Base-by-base conservation (phyloP, 2,113 vertebrate species). In the Peromyscus leucopus region DNA sequence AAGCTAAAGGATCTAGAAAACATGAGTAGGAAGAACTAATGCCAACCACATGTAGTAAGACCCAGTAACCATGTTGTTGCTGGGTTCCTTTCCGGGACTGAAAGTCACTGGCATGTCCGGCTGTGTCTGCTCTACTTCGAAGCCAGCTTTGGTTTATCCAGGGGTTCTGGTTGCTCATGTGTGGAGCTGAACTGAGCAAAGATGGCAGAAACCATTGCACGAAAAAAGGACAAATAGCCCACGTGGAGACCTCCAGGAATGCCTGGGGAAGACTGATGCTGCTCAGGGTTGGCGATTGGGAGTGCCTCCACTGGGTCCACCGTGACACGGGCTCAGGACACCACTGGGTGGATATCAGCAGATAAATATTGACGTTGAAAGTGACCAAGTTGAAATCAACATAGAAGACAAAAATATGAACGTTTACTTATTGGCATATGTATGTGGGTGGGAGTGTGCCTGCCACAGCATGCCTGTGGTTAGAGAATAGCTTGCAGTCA, bases 61-160 rank as follows among this genome's bases (percentile, higher is more conserved):
- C 42, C 42, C 42, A 42, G 42, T 42, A 42, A 42, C 42, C 42
- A 42, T 42, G 42, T 21, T 22, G 74, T 88, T 63, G 6, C 16
- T 89, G 63, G 82, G 15, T 67, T 82, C 61, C 16, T 92, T 72
- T 84, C 7, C 61, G 71, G 74, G 65, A 88, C 2, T 28, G 36
- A 72, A 33, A 96, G 16, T 67, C 46, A n/a, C 0, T 78, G 28
- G 1, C 75, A 0, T 75, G 19, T 82, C n/a, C 31, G 95, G 5
- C 26, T 84, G 36, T 72, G 69, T n/a, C 48, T 76, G 13, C 36
- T 93, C 26, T 67, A 1, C 76, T 78, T 3, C 87, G 78, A 79
- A 93, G 42, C 79, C 21, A 65, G 63, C 16, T 75, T 90, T 96
- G 55, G 22, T 57, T 94, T 96, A 59, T 71, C 19, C 90, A 0